phyloP scores from a whole-genome alignment of 2,888 invertebrate species.

The Chesias legatella region DNA sequence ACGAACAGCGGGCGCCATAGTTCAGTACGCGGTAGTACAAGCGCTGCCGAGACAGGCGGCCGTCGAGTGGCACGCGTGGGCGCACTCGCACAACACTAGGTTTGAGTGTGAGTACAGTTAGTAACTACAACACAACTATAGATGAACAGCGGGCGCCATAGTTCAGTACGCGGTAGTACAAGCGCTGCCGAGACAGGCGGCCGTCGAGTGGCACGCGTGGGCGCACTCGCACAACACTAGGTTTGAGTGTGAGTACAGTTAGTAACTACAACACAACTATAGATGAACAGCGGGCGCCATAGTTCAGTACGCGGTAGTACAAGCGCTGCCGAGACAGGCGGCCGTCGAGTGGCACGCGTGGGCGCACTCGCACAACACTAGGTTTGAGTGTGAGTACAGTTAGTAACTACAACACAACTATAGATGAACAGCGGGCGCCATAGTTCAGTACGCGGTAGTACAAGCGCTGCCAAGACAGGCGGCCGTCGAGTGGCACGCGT shows the following conservation, averaged over 20 bases:
- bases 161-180: constrained; percentile 93
- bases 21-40: constrained; percentile 92
- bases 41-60: constrained; percentile 88
- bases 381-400: constrained; percentile 86
- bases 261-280: too few relatives aligned
- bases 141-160: constrained; percentile 91
- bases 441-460: constrained; percentile 93
- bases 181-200: constrained; percentile 88
- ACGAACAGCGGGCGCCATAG: constrained; percentile 91
- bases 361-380: constrained; percentile 92
- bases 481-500: constrained; percentile 95
- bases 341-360: constrained; percentile 96
- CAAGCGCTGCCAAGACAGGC: constrained; percentile 89
- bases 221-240: constrained; percentile 92
- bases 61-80: constrained; percentile 97
- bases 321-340: constrained; percentile 88
- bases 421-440: constrained; percentile 91
- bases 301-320: constrained; percentile 92
- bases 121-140: too few relatives aligned
- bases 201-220: constrained; percentile 97
- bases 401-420: too few relatives aligned
- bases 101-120: constrained; percentile 86
- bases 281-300: constrained; percentile 91
- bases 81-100: constrained; percentile 91
- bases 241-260: constrained; percentile 86